Base-by-base conservation (phyloP, 2,888 invertebrate genomes). In the Nomada fabriciana region DNA sequence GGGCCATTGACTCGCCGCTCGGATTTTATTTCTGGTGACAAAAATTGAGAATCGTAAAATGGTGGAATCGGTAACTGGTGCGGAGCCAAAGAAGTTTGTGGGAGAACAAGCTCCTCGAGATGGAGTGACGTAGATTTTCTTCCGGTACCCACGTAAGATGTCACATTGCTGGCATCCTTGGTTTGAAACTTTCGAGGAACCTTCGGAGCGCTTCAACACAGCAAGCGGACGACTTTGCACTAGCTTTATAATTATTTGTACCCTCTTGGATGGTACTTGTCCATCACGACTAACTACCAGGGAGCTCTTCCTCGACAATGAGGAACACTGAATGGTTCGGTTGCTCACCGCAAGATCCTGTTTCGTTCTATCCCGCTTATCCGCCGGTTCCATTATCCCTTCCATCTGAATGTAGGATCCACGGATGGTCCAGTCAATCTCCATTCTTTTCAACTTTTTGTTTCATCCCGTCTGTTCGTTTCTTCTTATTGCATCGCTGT, bases 271-370 rank as follows among this genome's bases (percentile, higher is more conserved):
- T 11, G 52, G 18, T 23, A 64, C 72, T 84, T 82, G 83, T 85
- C 74, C 81, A 84, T 89, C 86, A 87, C 78, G 75, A 76, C 64
- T 74, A 79, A 86, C 81, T 83, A 82, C 61, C 79, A 75, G 65
- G 80, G 76, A 76, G 75, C 67, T 84, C 78, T 80, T 84, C 80
- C 72, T 69, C 75, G 88, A 87, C 89, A 85, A 80, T 86, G 88
- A 90, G 77, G 84, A 84, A 88, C 88, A 85, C 81, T 43, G 78
- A 85, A 57, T 69, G 85, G 89, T 88, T 90, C 84, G 84, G 82
- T 82, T 68, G 83, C 64, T 73, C 76, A 82, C 89, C 90, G 74
- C 89, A 85, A 86, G 88, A 90, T 88, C 89, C 88, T 88, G 87
- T 86, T 89, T 83, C 86, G 84, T 72, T 53, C 23, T 50, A 20